These are phyloP conservation scores for Protomyctophum bolini DNA, from an alignment of 2,113 vertebrate species.

Conservation along the genomic window DNA sequence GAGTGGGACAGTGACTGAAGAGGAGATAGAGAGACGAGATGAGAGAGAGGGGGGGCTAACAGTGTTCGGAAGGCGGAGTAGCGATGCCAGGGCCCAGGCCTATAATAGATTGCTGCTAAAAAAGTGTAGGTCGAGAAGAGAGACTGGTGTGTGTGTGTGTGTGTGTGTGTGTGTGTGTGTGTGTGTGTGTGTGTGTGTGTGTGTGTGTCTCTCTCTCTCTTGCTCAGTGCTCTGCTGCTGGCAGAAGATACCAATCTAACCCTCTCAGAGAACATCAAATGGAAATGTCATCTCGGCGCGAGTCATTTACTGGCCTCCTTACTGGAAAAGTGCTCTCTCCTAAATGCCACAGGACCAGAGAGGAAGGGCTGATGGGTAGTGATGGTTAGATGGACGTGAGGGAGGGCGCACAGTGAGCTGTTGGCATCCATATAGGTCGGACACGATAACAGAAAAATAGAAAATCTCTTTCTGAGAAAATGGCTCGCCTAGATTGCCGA, in stretches of 20 bases:
- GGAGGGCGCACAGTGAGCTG: constrained; percentile 12
- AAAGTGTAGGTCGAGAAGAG: too few species aligned
- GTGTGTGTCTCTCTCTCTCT: constrained; percentile 5
- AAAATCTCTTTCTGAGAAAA: not conserved
- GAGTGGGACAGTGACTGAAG: too few species aligned
- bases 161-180: constrained; percentile 33
- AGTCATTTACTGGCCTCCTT: constrained; percentile 56
- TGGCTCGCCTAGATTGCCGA: too few species aligned
- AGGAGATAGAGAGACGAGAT: too few species aligned
- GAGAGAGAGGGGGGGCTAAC: too few species aligned
- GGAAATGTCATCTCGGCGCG: constrained; percentile 66
- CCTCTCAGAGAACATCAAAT: constrained; percentile 64
- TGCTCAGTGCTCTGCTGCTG: constrained; percentile 23
- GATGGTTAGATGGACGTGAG: constrained; percentile 2
- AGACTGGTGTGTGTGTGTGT: not conserved
- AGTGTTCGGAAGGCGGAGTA: too few species aligned
- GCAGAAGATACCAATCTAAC: constrained; percentile 50
- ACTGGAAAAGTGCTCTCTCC: constrained; percentile 45
- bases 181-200: not conserved
- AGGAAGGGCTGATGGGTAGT: constrained; percentile 24
- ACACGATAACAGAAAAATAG: not conserved
- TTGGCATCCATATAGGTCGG: not conserved
- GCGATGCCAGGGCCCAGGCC: too few species aligned
- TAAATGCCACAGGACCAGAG: constrained; percentile 52
- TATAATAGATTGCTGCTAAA: too few species aligned